phyloP scores from a whole-genome alignment of 2,888 invertebrate genomes.

The Andricus curvator region DNA sequence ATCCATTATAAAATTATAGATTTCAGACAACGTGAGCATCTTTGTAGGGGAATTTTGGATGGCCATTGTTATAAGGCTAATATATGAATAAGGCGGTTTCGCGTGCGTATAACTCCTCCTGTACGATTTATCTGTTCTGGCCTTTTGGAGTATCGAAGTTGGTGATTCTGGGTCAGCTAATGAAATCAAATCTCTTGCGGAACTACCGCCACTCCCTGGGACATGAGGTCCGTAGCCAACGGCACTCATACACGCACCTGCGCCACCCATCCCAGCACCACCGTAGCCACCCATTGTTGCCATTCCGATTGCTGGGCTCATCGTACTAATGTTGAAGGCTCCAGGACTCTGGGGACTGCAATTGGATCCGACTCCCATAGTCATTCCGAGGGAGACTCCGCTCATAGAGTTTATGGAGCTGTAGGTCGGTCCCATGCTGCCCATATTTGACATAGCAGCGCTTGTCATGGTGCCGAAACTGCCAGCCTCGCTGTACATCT shows the following conservation, averaged over 20 bases:
- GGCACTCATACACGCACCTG: conserved; percentile 70
- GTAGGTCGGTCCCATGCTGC: conserved; percentile 87
- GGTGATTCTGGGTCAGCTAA: conserved; percentile 82
- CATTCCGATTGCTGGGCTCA: conserved; percentile 68
- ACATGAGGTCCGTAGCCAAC: conserved; percentile 77
- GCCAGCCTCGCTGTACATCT: conserved; percentile 74
- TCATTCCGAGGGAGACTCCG: conserved; percentile 84
- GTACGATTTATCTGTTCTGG: conserved; percentile 94
- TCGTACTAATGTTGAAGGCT: conserved; percentile 72
- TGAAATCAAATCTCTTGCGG: conserved; percentile 76
- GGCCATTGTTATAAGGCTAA: conserved; percentile 99
- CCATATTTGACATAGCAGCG: conserved; percentile 74
- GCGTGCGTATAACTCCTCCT: conserved; percentile 97
- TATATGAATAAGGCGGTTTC: conserved; percentile 99
- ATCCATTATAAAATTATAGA: conserved; percentile 99
- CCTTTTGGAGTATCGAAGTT: conserved; percentile 89
- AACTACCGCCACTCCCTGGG: conserved; percentile 81
- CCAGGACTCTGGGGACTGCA: conserved; percentile 74
- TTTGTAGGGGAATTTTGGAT: conserved; percentile 97
- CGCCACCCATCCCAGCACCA: conserved; percentile 68
- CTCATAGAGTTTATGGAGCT: conserved; percentile 88
- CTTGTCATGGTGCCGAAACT: conserved; percentile 73
- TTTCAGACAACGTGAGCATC: conserved; percentile 98
- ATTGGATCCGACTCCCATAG: conserved; percentile 73
- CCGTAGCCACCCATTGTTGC: conserved; percentile 70